These are phyloP conservation scores for Onychostoma macrolepis DNA, from an alignment of 2,113 vertebrate species.

Conservation along the genomic window DNA sequence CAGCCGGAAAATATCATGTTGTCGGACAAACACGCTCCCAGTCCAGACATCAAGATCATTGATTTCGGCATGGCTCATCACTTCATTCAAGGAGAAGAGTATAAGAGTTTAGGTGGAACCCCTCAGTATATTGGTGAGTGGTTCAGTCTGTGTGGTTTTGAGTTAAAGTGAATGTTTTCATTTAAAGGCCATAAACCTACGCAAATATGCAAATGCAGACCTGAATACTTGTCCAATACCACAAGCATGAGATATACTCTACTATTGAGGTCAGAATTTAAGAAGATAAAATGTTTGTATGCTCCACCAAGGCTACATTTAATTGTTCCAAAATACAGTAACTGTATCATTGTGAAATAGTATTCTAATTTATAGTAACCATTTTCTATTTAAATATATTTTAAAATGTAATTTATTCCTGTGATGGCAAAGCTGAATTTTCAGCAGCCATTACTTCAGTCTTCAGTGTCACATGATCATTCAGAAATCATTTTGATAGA, in stretches of 20 bases:
- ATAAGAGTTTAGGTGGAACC: slow-evolving; percentile 80
- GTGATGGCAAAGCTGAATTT: not conserved
- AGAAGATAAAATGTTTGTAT: not conserved
- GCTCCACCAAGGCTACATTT: not conserved
- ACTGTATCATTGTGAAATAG: not conserved
- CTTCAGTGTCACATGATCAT: not conserved
- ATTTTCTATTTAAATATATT: not conserved
- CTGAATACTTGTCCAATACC: not conserved
- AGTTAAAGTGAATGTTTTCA: not conserved
- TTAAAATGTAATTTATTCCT: not conserved
- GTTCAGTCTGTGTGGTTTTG: slow-evolving; percentile 9
- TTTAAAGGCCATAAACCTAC: not conserved
- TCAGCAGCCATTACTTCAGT: too few relatives aligned
- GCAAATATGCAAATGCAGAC: not conserved
- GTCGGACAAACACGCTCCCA: slow-evolving; percentile 69
- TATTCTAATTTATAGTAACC: not conserved
- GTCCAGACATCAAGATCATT: slow-evolving; percentile 78
- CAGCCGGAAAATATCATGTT: slow-evolving; percentile 84
- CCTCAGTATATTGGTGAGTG: slow-evolving; percentile 85
- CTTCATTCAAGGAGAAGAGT: slow-evolving; percentile 71
- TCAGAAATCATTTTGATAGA: not conserved
- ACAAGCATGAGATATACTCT: not conserved
- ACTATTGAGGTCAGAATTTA: not conserved
- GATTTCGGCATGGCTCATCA: slow-evolving; percentile 79
- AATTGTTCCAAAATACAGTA: not conserved